Evolutionary conservation across 1,140 invertebrate species (phyloP), one percentile per base, ranked within the genome.

Genomic region (Lerema accius): DNA sequence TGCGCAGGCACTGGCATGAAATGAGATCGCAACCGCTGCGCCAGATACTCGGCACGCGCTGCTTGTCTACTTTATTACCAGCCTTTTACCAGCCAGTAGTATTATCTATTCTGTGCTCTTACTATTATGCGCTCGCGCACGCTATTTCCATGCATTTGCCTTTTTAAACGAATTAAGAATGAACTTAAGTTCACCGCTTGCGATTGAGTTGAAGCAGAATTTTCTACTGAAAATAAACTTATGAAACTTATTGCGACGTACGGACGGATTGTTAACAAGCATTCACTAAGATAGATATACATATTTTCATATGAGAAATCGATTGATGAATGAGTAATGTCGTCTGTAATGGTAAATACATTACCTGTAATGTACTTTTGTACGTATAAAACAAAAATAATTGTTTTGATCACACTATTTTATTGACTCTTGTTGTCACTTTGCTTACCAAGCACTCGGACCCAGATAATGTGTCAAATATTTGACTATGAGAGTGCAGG

Each of bases 1-100:
- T 72, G 70, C 70, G 70, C 70, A 71, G 69, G 63, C 63, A 43
- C 63, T 28, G 45, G 51, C 51, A 56, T 58, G 70, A 65, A 66
- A 66, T 66, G 59, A 72, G 70, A 72, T 72, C 67, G 66, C 48
- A 65, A 61, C 46, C 49, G 11, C 55, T 40, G 60, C 48, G 53
- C 37, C 60, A 63, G 70, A 72, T 72, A 72, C 60, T 42, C 32
- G 63, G 70, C 70, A 72, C 70, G 70, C 69, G 28, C 16, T 13
- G 17, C 39, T 65, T 55, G 43, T 51, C 32, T 55, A 58, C 17
- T 55, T 53, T 66, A 56, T 56, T 56, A 56, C 51, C 40, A 56
- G 51, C 51, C 39, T 56, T 56, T 56, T 56, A 56, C 51, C 46
- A 28, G 19, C 19, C 19, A 23, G 19, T 49, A 4, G 4, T 32